Evolutionary conservation across 2,888 invertebrate species (phyloP), one percentile per base, ranked within the genome.

Genomic region (Cerastis leucographa): DNA sequence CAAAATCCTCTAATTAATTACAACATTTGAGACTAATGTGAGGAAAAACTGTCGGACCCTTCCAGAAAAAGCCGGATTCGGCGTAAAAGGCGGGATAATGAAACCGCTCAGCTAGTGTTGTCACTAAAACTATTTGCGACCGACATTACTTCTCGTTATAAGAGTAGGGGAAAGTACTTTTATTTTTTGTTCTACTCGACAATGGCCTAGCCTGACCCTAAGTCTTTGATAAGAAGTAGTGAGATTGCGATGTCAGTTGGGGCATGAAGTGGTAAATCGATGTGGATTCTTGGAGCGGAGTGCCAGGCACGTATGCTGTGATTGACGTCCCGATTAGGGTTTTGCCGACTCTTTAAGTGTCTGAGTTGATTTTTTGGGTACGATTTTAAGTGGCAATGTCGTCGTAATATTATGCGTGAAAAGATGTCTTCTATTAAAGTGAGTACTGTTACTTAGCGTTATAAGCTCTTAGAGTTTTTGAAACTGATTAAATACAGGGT

Each of bases 81-180:
- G 40, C 54, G 62, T 51, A 73, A 81, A 69, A 61, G 71, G 49
- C 64, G 72, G 70, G 66, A 72, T 80, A 79, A 77, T 86, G 74
- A 79, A 74, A 83, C 44, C 46, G 59, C 68, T 64, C 49, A 56
- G 61, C 74, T 70, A 72, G 73, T 71, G 75, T 79, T 75, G 75
- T 81, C 72, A 72, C 74, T 65, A 54, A 85, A 56, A 71, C 75
- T 68, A 74, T 84, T 78, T 74, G 74, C 14, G 74, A 72, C 76
- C 42, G 64, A 70, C 78, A 84, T 85, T 76, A 86, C 71, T 81
- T 59, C 76, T 86, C 59, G 71, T 85, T 84, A 85, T 6, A 68
- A 74, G 79, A 71, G 49, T 67, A 51, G 42, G 42, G 66, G 49
- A 76, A 74, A 66, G 35, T 71, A 84, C 68, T 74, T 80, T 73